Evolutionary conservation across 2,797 vertebrate species (phyloP).

Genomic region (Chrosomus eos): DNA sequence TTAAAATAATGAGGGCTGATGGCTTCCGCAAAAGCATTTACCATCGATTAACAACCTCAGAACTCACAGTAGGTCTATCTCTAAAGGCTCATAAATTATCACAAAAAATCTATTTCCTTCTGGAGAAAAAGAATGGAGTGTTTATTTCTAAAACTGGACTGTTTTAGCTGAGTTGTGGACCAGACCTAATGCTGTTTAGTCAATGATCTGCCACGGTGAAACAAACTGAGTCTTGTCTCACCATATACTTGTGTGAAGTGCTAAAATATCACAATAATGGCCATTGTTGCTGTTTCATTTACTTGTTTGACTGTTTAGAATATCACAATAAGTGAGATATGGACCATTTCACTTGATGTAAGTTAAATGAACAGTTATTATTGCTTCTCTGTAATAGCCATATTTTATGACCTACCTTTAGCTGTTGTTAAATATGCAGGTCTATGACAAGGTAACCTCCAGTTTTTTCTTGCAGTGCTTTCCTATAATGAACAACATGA

Average conservation of each 20-base stretch:
- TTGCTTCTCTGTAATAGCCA: not conserved
- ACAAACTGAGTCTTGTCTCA: not conserved
- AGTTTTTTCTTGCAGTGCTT: not conserved
- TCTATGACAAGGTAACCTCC: not conserved
- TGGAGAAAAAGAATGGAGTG: not conserved
- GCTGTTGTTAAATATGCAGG: not conserved
- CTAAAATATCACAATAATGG: not conserved
- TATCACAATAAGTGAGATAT: not conserved
- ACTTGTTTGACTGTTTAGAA: not conserved
- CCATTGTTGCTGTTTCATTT: not conserved
- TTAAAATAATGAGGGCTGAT: not conserved
- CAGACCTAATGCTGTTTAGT: no score
- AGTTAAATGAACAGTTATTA: slow-evolving; percentile 4
- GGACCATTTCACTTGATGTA: slow-evolving; percentile 6
- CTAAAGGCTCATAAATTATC: not conserved
- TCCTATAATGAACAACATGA: not conserved
- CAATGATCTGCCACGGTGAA: not conserved
- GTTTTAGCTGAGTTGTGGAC: not conserved
- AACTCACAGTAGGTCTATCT: not conserved
- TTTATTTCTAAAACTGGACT: not conserved
- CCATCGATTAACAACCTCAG: not conserved
- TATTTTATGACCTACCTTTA: not conserved
- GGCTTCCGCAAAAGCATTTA: not conserved
- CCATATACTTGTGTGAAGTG: not conserved
- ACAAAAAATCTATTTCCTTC: not conserved